Conservation (phyloP, 2,113 vertebrate genomes). For the Recurvirostra avosetta region DNA sequence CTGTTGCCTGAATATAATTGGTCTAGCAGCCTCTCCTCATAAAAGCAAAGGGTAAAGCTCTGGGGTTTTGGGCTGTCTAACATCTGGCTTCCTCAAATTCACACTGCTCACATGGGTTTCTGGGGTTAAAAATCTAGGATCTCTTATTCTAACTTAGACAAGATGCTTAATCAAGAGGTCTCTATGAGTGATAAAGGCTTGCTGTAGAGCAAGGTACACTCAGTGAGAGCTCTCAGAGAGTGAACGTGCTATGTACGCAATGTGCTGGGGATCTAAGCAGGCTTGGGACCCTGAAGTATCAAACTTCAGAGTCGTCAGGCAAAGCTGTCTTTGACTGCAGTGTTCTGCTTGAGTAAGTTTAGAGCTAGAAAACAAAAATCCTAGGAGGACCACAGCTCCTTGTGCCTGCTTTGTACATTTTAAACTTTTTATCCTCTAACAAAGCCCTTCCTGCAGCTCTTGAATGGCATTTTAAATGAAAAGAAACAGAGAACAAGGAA, state of each 20-base stretch:
- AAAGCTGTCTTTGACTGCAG: background rate
- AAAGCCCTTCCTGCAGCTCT: background rate
- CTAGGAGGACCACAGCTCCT: background rate
- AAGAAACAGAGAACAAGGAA: background rate
- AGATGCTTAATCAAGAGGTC: background rate
- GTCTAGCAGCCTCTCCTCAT: background rate
- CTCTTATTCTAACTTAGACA: background rate
- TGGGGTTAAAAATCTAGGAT: background rate
- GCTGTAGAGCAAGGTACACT: background rate
- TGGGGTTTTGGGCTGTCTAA: background rate
- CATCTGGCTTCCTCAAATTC: background rate
- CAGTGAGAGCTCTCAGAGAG: background rate
- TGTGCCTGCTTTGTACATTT: background rate
- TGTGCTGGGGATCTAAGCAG: background rate
- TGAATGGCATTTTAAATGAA: background rate
- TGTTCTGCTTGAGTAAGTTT: background rate
- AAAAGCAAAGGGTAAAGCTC: background rate
- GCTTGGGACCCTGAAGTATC: background rate
- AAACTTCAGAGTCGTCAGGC: background rate
- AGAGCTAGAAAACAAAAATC: background rate
- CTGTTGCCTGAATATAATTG: background rate
- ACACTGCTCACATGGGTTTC: background rate
- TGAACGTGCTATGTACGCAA: background rate
- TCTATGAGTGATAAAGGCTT: background rate
- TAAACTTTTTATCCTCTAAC: background rate